Percentiles rank a stretch among this genome's conserved stretches.
These are phyloP conservation scores for Ginglymostoma cirratum DNA, from an alignment of 2,113 vertebrate genomes.

Conservation along the genomic window DNA sequence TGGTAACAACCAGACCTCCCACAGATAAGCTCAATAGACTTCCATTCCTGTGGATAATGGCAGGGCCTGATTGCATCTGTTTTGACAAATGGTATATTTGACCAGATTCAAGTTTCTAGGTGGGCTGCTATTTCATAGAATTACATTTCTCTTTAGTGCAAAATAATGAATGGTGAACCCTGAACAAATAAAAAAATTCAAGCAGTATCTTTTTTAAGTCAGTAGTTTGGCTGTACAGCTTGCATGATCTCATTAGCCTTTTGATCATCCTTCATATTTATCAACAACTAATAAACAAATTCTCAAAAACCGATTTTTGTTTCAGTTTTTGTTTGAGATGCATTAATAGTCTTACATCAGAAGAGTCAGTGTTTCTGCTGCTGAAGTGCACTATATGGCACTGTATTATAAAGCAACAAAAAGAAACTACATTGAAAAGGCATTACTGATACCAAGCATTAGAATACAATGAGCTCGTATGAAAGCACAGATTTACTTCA, in stretches of 20 bases:
- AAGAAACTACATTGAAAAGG: not conserved
- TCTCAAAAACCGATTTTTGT: not conserved
- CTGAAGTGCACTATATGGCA: not conserved
- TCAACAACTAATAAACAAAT: not conserved
- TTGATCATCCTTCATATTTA: not conserved
- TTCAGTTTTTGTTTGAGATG: constrained; percentile 15
- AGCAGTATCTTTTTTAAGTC: not conserved
- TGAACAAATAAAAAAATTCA: not conserved
- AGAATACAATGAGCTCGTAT: not conserved
- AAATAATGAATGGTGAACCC: not conserved
- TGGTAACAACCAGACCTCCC: constrained; percentile 31
- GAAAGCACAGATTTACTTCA: not conserved
- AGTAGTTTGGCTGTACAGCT: not conserved
- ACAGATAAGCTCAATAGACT: constrained; percentile 29
- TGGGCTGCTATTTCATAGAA: constrained; percentile 11
- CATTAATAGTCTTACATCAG: not conserved
- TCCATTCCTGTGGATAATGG: constrained; percentile 22
- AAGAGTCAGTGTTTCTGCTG: not conserved
- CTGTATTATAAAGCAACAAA: not conserved
- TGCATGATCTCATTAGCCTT: not conserved
- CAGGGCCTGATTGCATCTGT: not conserved
- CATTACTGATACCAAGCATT: not conserved
- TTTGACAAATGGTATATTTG: constrained; percentile 27
- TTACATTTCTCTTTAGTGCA: not conserved
- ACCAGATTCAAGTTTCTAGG: constrained; percentile 20